Conservation (phyloP, 2,113 vertebrate species). For the Burhinus oedicnemus region DNA sequence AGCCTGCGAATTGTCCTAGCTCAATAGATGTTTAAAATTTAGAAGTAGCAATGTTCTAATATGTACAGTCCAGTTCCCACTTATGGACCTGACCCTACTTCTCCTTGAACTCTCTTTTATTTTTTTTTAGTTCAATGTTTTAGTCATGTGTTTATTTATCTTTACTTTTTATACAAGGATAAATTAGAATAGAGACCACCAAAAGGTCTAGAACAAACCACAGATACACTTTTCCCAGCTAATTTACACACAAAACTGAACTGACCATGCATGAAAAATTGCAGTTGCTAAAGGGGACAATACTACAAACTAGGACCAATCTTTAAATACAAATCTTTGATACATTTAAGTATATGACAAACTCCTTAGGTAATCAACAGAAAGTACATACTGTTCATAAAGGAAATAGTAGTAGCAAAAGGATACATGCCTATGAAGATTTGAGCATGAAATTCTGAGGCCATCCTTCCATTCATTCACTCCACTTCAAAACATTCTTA, state of each 20-base stretch:
- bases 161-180: not conserved
- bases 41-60: not conserved
- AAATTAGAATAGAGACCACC: not conserved
- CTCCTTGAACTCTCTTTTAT: not conserved
- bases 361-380: not conserved
- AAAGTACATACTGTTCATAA: not conserved
- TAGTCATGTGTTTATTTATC: not conserved
- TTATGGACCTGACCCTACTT: not conserved
- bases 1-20: not conserved
- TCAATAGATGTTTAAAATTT: not conserved
- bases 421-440: not conserved
- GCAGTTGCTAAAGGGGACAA: not conserved
- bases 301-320: not conserved
- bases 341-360: not conserved
- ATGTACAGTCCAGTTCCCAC: not conserved
- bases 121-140: not conserved
- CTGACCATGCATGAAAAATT: not conserved
- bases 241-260: not conserved
- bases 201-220: not conserved
- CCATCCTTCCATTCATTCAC: not conserved
- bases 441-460: not conserved
- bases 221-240: not conserved
- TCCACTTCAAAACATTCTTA: not conserved
- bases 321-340: not conserved
- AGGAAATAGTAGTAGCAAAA: not conserved